These are phyloP conservation scores for Aselliscus stoliczkanus DNA, from an alignment of 2,797 vertebrate genomes.

Conservation along the genomic window DNA sequence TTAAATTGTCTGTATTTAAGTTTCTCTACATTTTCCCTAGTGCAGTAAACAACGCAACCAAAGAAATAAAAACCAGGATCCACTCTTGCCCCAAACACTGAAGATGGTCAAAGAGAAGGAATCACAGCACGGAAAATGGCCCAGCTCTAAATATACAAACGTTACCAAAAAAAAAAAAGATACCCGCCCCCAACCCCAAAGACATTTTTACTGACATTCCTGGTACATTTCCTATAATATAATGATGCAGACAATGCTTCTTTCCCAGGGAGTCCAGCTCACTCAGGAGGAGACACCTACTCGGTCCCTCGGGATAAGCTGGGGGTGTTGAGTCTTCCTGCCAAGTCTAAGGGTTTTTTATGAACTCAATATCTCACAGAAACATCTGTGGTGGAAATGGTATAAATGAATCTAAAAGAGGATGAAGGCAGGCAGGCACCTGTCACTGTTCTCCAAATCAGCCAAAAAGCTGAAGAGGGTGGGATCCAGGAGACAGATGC, in stretches of 20 bases:
- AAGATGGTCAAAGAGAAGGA: slow-evolving; percentile 36
- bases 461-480: slow-evolving; percentile 42
- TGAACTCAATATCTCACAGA: slow-evolving; percentile 65
- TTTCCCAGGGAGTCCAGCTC: slow-evolving; percentile 64
- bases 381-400: slow-evolving; percentile 54
- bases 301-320: neutral
- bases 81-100: slow-evolving; percentile 36
- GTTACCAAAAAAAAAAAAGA: slow-evolving; percentile 57
- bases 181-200: slow-evolving; percentile 21
- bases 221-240: slow-evolving; percentile 73
- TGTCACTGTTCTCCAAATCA: slow-evolving; percentile 48
- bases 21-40: slow-evolving; percentile 59
- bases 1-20: slow-evolving; percentile 67
- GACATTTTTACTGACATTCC: slow-evolving; percentile 70
- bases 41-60: slow-evolving; percentile 55
- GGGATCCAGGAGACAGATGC: slow-evolving; percentile 46
- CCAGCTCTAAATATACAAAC: slow-evolving; percentile 71
- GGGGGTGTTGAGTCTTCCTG: slow-evolving; percentile 46
- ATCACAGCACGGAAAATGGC: slow-evolving; percentile 58
- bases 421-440: slow-evolving; percentile 52
- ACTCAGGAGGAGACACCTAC: slow-evolving; percentile 69
- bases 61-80: slow-evolving; percentile 41
- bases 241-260: slow-evolving; percentile 66
- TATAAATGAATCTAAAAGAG: slow-evolving; percentile 54
- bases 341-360: slow-evolving; percentile 52